These are phyloP conservation scores for Tinea pellionella DNA, from an alignment of 2,888 invertebrate genomes.

Conservation along the genomic window DNA sequence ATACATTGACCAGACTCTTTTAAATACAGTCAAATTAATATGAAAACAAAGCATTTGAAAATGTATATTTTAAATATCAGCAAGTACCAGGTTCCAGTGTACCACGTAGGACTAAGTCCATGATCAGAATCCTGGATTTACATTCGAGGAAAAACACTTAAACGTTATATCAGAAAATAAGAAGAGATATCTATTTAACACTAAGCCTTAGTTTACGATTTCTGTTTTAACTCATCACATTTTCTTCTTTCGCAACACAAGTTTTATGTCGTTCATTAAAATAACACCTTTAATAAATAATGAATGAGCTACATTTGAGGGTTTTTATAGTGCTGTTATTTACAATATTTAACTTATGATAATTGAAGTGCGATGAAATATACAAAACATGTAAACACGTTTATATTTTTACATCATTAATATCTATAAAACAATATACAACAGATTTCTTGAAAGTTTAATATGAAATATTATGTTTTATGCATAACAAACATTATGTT, in stretches of 20 bases:
- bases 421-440: neutral
- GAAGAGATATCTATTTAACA: neutral
- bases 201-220: neutral
- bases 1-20: no score
- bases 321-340: neutral
- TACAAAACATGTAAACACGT: neutral
- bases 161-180: neutral
- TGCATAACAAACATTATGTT: neutral
- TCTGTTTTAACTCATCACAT: neutral
- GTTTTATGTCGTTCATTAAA: neutral
- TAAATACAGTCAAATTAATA: no score
- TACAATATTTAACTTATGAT: neutral
- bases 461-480: neutral
- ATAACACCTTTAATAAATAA: neutral
- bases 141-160: neutral
- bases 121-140: neutral
- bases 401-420: neutral
- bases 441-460: neutral
- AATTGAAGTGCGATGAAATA: neutral
- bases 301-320: neutral
- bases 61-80: no score
- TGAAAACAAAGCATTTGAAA: no score
- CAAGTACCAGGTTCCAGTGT: no score
- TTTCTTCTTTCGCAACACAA: neutral
- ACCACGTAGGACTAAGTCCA: neutral